Evolutionary conservation across 2,113 vertebrate genomes (phyloP).

Genomic region (Microcebus lehilahytsara): DNA sequence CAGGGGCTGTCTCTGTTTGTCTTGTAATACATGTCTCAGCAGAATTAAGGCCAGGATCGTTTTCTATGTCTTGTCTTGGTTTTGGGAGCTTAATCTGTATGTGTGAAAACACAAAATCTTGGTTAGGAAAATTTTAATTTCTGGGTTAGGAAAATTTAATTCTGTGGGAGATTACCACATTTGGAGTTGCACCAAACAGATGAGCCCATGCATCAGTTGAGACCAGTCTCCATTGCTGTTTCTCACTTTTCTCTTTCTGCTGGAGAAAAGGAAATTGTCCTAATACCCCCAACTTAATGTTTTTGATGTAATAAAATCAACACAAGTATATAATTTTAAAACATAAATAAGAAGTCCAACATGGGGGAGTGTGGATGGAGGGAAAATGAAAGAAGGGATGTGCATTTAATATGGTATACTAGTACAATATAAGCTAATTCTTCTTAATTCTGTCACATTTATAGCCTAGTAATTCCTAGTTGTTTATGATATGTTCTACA

Average conservation of each 20-base stretch:
- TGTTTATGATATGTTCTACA: neutral
- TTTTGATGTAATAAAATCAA: slow-evolving; percentile 44
- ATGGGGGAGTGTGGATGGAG: neutral
- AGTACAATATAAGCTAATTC: neutral
- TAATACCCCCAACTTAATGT: slow-evolving; percentile 30
- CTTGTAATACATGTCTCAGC: neutral
- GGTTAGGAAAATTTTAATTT: slow-evolving; percentile 67
- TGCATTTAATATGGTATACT: neutral
- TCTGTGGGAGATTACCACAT: slow-evolving; percentile 41
- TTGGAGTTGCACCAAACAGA: slow-evolving; percentile 63
- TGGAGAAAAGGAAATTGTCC: slow-evolving; percentile 28
- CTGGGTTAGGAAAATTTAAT: slow-evolving; percentile 62
- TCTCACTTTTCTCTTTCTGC: slow-evolving; percentile 53
- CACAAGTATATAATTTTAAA: slow-evolving; percentile 41
- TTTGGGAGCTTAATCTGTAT: slow-evolving; percentile 27
- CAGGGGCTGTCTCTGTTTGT: neutral
- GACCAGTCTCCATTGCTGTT: slow-evolving; percentile 13
- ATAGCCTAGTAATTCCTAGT: neutral
- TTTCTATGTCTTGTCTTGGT: slow-evolving; percentile 14
- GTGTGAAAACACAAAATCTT: slow-evolving; percentile 38
- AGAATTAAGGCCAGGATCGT: neutral
- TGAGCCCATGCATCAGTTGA: neutral
- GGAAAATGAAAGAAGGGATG: slow-evolving; percentile 1
- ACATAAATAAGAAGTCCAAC: neutral
- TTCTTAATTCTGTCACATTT: neutral